These are phyloP conservation scores for Euspilapteryx auroguttella DNA, from an alignment of 2,888 invertebrate genomes.

Conservation along the genomic window DNA sequence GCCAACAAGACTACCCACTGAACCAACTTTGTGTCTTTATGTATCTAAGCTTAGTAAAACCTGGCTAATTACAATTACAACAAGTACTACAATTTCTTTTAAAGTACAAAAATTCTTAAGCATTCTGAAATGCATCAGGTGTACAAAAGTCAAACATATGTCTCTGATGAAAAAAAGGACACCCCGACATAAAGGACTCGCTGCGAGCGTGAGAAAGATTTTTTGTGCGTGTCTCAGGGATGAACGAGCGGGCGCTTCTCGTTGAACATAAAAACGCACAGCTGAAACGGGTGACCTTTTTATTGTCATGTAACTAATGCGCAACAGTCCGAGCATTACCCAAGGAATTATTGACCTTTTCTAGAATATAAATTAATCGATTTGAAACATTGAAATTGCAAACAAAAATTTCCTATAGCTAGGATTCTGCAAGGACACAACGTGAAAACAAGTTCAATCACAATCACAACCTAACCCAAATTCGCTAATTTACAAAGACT, in stretches of 20 bases:
- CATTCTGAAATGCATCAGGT: not conserved
- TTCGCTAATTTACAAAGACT: not conserved
- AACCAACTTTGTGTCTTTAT: no score
- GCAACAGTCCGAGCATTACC: not conserved
- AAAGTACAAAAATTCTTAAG: no score
- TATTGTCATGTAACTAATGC: not conserved
- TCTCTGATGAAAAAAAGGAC: slow-evolving; percentile 15
- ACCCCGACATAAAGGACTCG: slow-evolving; percentile 19
- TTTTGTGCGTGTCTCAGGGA: slow-evolving; percentile 22
- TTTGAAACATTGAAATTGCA: no score
- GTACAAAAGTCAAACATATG: not conserved
- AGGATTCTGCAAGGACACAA: no score
- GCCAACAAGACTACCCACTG: no score
- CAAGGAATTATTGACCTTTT: not conserved
- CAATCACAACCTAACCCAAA: not conserved
- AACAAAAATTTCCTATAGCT: no score
- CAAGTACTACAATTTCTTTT: no score
- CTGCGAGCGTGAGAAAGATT: slow-evolving; percentile 41
- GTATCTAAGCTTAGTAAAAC: no score
- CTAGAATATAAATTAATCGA: no score
- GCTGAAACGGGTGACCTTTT: not conserved
- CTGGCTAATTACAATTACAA: no score
- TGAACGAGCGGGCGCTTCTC: slow-evolving; percentile 24
- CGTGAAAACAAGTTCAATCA: not conserved
- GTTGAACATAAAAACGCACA: not conserved